Conservation (phyloP, 1,140 invertebrate genomes). For the Drosophila sp. region DNA sequence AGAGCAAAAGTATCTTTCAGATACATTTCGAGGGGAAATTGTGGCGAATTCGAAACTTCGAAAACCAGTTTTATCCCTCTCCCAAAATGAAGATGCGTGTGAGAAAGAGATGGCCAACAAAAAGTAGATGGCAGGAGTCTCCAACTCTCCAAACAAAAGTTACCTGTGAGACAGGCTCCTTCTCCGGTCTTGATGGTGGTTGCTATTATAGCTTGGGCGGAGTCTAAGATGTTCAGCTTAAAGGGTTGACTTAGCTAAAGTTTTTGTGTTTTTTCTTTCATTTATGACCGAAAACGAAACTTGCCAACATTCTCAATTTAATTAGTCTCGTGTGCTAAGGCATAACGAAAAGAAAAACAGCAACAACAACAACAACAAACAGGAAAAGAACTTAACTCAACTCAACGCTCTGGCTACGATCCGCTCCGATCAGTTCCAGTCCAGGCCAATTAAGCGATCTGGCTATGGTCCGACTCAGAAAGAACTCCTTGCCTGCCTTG, state of each 20-base stretch:
- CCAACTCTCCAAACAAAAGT: slow-evolving; percentile 26
- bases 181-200: slow-evolving; percentile 12
- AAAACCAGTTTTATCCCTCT: slow-evolving; percentile 57
- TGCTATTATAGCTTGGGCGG: slow-evolving; percentile 37
- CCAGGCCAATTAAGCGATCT: slow-evolving; percentile 77
- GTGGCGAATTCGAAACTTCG: slow-evolving; percentile 61
- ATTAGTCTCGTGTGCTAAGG: slow-evolving; percentile 71
- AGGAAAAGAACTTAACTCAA: slow-evolving; percentile 28
- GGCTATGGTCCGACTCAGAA: slow-evolving; percentile 31
- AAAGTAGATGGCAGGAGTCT: slow-evolving; percentile 20
- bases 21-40: slow-evolving; percentile 73
- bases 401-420: slow-evolving; percentile 27
- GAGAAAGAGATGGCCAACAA: slow-evolving; percentile 14
- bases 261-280: slow-evolving; percentile 10
- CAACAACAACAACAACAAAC: slow-evolving; percentile 25
- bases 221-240: slow-evolving; percentile 41
- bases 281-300: slow-evolving; percentile 57
- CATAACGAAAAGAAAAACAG: slow-evolving; percentile 41
- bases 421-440: slow-evolving; percentile 47
- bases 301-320: slow-evolving; percentile 70
- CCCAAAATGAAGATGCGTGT: slow-evolving; percentile 26
- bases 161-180: neutral
- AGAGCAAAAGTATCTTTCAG: slow-evolving; percentile 60
- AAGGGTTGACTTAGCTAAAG: slow-evolving; percentile 32
- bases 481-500: slow-evolving; percentile 24